Conservation (phyloP, 2,888 invertebrate genomes). For the Lucinisca nassula region DNA sequence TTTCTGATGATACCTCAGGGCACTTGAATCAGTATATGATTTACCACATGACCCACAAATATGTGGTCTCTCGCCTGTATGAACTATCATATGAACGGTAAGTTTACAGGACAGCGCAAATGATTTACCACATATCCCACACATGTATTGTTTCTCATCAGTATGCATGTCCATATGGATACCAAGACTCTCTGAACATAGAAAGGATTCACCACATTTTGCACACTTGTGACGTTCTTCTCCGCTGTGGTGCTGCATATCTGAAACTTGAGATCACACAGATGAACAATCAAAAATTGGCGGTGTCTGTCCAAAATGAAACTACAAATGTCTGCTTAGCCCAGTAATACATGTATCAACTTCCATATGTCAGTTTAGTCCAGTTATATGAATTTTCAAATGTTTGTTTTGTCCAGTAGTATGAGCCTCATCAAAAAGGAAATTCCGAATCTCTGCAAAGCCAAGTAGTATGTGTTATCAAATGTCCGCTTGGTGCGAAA, state of each 20-base stretch:
- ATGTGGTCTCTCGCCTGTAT: neutral
- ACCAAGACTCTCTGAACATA: neutral
- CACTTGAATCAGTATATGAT: neutral
- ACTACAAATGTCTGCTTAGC: too few relatives aligned
- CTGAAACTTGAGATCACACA: too few relatives aligned
- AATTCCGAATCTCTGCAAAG: too few relatives aligned
- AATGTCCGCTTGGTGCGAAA: too few relatives aligned
- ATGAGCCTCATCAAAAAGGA: too few relatives aligned
- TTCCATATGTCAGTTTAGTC: too few relatives aligned
- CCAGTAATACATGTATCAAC: too few relatives aligned
- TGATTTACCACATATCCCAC: neutral
- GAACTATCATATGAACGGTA: neutral
- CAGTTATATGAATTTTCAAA: too few relatives aligned
- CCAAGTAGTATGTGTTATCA: too few relatives aligned
- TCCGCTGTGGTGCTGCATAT: neutral
- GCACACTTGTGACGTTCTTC: neutral
- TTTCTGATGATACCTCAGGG: neutral
- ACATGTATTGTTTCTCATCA: neutral
- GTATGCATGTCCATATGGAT: neutral
- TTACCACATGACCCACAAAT: neutral
- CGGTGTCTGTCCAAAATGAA: too few relatives aligned
- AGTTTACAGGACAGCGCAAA: neutral
- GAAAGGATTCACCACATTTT: neutral
- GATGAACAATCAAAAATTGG: too few relatives aligned
- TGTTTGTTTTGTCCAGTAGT: too few relatives aligned